Base-by-base conservation (phyloP, 2,888 invertebrate species). In the Drosophila macrospina region DNA sequence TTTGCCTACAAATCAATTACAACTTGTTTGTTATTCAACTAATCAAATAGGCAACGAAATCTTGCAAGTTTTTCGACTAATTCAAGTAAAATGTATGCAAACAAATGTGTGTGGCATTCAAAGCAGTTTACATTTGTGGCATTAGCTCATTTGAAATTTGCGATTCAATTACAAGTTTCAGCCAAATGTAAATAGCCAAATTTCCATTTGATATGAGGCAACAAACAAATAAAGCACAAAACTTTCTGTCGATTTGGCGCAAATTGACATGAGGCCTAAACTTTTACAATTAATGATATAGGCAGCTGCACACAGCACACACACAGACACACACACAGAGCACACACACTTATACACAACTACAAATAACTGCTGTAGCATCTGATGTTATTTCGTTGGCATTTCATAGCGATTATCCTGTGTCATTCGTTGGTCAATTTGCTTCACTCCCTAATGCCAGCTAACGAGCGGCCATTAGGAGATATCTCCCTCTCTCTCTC, bases 111-210 rank as follows among this genome's bases (percentile, higher is more conserved):
- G 24, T 8, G 20, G 10, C 47, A n/a, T n/a, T n/a, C n/a, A 63
- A 63, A 63, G 62, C 70, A 80, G 66, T 75, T 67, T 73, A 61
- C 65, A 77, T 67, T 66, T 69, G 69, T 67, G 57, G 64, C 36
- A 10, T 28, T 1, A 15, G 15, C 20, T 5, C 57, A 61, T 57
- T 60, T 37, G 32, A 41, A 76, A 79, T 68, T 68, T 50, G 78
- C 69, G 69, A 82, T 82, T 80, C 83, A 83, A 80, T 83, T 82
- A 85, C 55, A 74, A 85, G 82, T 82, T 81, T 41, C 26, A 37
- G 50, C 52, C 60, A 56, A 69, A 78, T 78, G 71, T 80, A 80
- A 80, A 81, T 80, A 77, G 74, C 66, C 69, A 71, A 82, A 69
- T 69, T 78, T 69, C 67, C 60, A 78, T 75, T 78, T 65, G 55